Evolutionary conservation across 2,113 vertebrate genomes (phyloP).

Genomic region (Arizona elegans): DNA sequence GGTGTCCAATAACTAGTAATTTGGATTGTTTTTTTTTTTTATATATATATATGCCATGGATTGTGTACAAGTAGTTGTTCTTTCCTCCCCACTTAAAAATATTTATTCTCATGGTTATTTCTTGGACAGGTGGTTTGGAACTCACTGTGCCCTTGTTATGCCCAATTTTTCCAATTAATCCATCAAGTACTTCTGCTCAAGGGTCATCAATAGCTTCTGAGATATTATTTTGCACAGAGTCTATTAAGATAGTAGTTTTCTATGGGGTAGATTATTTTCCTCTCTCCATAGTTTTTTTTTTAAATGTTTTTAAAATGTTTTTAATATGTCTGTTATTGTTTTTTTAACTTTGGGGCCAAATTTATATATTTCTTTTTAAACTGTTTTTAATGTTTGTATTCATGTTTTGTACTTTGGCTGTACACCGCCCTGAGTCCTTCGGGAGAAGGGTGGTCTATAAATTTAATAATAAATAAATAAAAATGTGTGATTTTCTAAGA

Average conservation of each 20-base stretch:
- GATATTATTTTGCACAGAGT: rapidly evolving
- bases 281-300: background rate
- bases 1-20: slow-evolving; percentile 44
- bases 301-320: too few species aligned
- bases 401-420: too few species aligned
- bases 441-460: too few species aligned
- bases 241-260: background rate
- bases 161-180: background rate
- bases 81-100: background rate
- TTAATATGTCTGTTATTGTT: too few species aligned
- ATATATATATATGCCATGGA: rapidly evolving
- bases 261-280: background rate
- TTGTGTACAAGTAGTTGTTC: slow-evolving; percentile 23
- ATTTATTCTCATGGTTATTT: slow-evolving; percentile 10
- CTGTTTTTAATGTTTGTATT: too few species aligned
- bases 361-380: too few species aligned
- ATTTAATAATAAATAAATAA: too few species aligned
- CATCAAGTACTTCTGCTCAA: rapidly evolving
- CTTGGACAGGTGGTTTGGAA: slow-evolving; percentile 14
- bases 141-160: background rate
- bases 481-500: background rate
- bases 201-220: background rate
- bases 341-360: too few species aligned
- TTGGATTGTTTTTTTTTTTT: slow-evolving; percentile 14
- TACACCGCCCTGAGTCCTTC: too few species aligned